Evolutionary conservation across 1,140 invertebrate genomes (phyloP).

Genomic region (Elymnias hypermnestra): DNA sequence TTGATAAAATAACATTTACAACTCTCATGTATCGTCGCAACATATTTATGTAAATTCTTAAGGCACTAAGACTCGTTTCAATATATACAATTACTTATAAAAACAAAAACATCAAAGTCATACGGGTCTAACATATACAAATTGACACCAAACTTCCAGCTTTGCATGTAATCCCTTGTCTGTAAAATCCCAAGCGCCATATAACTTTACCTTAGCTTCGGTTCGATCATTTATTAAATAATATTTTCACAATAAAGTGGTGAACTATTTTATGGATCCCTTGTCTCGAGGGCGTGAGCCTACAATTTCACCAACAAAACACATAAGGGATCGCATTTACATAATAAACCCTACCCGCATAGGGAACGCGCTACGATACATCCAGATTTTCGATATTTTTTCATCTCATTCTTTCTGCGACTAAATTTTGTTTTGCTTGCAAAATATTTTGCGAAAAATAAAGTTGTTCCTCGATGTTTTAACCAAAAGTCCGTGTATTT

Average conservation of each 20-base stretch:
- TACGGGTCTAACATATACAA: too few relatives aligned
- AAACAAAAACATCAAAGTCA: too few relatives aligned
- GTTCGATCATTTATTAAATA: constrained; percentile 12
- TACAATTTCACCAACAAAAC: constrained; percentile 60
- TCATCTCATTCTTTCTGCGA: constrained; percentile 43
- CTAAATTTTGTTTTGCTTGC: constrained; percentile 33
- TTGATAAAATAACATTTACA: too few relatives aligned
- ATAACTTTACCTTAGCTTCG: neutral
- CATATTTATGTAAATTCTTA: too few relatives aligned
- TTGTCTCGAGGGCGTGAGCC: constrained; percentile 8
- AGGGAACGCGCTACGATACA: constrained; percentile 38
- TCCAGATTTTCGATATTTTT: constrained; percentile 63
- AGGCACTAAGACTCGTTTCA: too few relatives aligned
- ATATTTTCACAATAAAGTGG: constrained; percentile 20
- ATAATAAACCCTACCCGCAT: constrained; percentile 51
- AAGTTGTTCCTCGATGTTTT: too few relatives aligned
- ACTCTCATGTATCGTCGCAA: too few relatives aligned
- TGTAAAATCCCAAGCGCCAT: too few relatives aligned
- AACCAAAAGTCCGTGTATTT: too few relatives aligned
- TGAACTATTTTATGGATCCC: constrained; percentile 25
- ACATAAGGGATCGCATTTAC: constrained; percentile 58
- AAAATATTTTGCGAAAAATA: neutral
- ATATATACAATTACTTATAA: too few relatives aligned
- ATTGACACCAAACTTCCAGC: too few relatives aligned
- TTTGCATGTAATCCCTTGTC: too few relatives aligned